Conservation (phyloP, 2,113 vertebrate species). For the Callospermophilus lateralis region DNA sequence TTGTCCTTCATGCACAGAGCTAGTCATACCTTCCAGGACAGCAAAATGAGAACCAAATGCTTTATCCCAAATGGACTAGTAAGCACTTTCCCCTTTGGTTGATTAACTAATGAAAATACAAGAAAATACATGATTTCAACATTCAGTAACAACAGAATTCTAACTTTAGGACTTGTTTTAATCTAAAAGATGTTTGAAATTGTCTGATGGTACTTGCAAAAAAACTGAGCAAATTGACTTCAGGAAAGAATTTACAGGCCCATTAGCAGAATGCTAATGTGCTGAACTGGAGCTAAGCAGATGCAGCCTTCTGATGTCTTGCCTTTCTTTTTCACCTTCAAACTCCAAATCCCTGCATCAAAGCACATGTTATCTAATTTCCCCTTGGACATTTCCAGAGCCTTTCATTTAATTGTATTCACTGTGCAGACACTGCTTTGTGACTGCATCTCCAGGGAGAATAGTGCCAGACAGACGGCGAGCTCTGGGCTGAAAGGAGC, state of each 20-base stretch:
- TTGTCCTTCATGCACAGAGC: not conserved
- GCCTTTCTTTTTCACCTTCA: conserved; percentile 73
- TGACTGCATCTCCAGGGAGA: conserved; percentile 64
- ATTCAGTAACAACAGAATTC: not conserved
- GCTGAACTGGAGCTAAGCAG: not conserved
- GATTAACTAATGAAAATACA: conserved; percentile 42
- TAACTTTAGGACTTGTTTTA: conserved; percentile 42
- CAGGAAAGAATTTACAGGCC: not conserved
- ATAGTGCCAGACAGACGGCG: conserved; percentile 65
- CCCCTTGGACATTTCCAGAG: conserved; percentile 68
- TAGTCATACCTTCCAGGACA: not conserved
- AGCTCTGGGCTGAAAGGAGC: conserved; percentile 39
- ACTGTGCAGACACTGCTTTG: conserved; percentile 65
- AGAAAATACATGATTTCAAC: conserved; percentile 5
- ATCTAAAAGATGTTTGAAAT: conserved; percentile 44
- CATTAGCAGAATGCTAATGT: conserved; percentile 52
- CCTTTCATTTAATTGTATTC: conserved; percentile 69
- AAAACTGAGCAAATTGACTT: conserved; percentile 48
- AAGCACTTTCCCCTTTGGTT: conserved; percentile 3
- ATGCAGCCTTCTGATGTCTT: conserved; percentile 21
- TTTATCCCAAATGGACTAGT: not conserved
- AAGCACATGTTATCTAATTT: conserved; percentile 70
- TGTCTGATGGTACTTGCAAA: not conserved
- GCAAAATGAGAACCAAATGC: not conserved
- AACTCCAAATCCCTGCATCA: conserved; percentile 66